A percentile compares a stretch with the other conserved stretches of the same genome.
Evolutionary conservation across 2,113 vertebrate species (phyloP).

Genomic region (Cavia porcellus): DNA sequence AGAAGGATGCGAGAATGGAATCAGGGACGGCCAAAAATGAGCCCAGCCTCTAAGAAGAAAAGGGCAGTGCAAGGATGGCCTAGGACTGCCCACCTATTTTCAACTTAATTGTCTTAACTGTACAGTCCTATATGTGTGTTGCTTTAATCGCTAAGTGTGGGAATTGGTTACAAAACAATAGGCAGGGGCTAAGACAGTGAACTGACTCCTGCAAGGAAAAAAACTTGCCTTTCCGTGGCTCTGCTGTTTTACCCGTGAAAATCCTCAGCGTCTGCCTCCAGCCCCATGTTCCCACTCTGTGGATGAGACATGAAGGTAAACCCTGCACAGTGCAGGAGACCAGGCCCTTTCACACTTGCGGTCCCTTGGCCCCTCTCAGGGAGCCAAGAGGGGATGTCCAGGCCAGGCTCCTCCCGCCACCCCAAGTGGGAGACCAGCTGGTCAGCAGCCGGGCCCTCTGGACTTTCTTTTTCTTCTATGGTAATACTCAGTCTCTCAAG

Average conservation of each 20-base stretch:
- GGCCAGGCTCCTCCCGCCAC: neutral
- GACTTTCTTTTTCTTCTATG: neutral
- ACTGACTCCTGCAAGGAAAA: neutral
- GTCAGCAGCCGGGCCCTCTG: too few species aligned
- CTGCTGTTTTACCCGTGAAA: too few species aligned
- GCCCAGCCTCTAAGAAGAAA: neutral
- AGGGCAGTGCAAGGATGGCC: neutral
- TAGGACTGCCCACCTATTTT: neutral
- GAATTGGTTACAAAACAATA: neutral
- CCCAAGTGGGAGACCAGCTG: neutral
- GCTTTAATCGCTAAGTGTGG: neutral
- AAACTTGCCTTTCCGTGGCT: too few species aligned
- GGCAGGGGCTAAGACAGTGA: neutral
- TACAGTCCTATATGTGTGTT: neutral
- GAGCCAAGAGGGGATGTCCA: neutral
- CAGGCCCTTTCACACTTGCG: accelerated
- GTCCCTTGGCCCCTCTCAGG: neutral
- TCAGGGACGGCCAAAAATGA: neutral
- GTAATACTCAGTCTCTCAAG: neutral
- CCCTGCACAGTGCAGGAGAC: neutral
- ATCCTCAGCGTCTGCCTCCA: neutral
- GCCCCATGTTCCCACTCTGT: neutral
- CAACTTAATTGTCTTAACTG: neutral
- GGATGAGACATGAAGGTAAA: neutral
- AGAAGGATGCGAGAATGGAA: neutral